Conservation (phyloP, 1,140 invertebrate genomes). For the Leptinotarsa defecta region DNA sequence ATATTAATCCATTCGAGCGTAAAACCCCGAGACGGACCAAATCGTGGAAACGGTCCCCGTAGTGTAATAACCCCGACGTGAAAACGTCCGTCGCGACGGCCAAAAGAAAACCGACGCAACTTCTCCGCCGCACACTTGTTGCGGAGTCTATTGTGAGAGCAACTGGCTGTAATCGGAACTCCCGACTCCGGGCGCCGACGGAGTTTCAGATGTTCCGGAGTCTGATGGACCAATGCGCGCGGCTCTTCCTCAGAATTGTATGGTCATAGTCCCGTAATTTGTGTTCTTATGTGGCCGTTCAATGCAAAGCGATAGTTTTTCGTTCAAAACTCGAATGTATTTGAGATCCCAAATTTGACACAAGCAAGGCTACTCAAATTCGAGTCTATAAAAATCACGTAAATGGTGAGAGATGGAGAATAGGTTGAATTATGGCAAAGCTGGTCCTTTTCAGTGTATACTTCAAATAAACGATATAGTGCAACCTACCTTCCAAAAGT, state of each 20-base stretch:
- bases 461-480: neutral
- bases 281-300: too few species aligned
- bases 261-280: too few species aligned
- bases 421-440: too few species aligned
- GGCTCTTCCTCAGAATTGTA: neutral
- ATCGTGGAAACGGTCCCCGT: slow-evolving; percentile 8
- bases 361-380: too few species aligned
- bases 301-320: neutral
- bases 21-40: neutral
- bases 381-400: too few species aligned
- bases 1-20: slow-evolving; percentile 9
- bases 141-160: slow-evolving; percentile 8
- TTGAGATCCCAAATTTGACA: too few species aligned
- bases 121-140: slow-evolving; percentile 17
- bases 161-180: slow-evolving; percentile 11
- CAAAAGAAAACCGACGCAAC: slow-evolving; percentile 4
- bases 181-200: slow-evolving; percentile 3
- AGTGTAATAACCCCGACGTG: slow-evolving; percentile 15
- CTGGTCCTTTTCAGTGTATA: neutral
- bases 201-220: slow-evolving; percentile 21
- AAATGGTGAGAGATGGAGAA: too few species aligned
- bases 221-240: slow-evolving; percentile 18
- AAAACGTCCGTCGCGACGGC: slow-evolving; percentile 4
- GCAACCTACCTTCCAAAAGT: neutral
- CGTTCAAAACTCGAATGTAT: too few species aligned